phyloP scores from a whole-genome alignment of 2,888 invertebrate species.

The Caenorhabditis japonica region DNA sequence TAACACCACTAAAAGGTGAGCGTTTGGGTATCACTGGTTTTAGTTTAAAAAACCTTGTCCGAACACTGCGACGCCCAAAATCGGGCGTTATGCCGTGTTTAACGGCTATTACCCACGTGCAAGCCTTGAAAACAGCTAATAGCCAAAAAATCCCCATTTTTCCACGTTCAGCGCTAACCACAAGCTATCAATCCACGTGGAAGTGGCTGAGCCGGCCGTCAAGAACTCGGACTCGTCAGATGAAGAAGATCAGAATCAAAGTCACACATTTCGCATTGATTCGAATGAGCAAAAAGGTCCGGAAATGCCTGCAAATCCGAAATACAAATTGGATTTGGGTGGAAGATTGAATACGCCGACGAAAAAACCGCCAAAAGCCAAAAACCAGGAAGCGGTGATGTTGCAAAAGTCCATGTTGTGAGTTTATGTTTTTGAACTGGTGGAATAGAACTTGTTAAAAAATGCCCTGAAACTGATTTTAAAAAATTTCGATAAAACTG shows the following conservation, averaged over 20 bases:
- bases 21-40: no score
- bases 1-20: conserved; percentile 24
- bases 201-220: conserved; percentile 16
- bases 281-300: background rate
- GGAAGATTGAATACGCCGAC: no score
- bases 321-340: no score
- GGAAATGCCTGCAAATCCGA: no score
- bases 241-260: conserved; percentile 30
- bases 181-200: conserved; percentile 35
- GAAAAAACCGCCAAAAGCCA: no score
- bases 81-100: background rate
- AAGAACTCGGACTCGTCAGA: conserved; percentile 7
- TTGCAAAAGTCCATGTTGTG: conserved; percentile 37
- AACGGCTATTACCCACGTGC: background rate
- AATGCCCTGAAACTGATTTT: background rate
- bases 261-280: conserved; percentile 39
- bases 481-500: background rate
- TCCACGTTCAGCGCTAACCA: no score
- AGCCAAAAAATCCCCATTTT: conserved; percentile 10
- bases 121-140: background rate
- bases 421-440: conserved; percentile 9
- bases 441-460: background rate
- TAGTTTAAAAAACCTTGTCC: background rate
- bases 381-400: background rate
- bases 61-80: background rate